A percentile compares a stretch with the other conserved stretches of the same genome.
phyloP scores from a whole-genome alignment of 2,888 invertebrate species.

The Diloba caeruleocephala region DNA sequence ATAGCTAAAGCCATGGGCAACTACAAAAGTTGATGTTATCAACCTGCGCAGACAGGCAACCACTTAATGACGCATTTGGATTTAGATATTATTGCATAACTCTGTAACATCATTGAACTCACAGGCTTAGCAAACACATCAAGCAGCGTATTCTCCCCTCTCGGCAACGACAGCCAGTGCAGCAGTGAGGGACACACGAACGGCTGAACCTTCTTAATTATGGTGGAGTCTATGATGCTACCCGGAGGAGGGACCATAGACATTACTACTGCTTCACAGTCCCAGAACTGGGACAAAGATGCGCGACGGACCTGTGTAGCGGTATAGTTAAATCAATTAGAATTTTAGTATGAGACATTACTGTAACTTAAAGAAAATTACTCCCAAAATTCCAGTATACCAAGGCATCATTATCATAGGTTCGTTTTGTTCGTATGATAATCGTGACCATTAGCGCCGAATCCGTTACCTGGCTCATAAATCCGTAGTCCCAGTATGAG shows the following conservation, averaged over 20 bases:
- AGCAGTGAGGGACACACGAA: constrained; percentile 82
- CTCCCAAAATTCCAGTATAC: too few relatives aligned
- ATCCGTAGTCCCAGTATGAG: constrained; percentile 84
- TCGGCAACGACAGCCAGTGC: constrained; percentile 83
- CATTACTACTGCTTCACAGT: constrained; percentile 77
- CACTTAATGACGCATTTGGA: too few relatives aligned
- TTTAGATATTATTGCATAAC: too few relatives aligned
- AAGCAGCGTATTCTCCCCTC: constrained; percentile 80
- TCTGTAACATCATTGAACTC: constrained; percentile 52
- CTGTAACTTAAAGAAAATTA: too few relatives aligned
- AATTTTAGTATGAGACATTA: too few relatives aligned
- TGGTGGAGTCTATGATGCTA: constrained; percentile 62
- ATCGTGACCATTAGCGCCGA: too few relatives aligned
- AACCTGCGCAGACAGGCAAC: too few relatives aligned
- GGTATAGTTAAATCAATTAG: too few relatives aligned
- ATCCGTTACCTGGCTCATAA: constrained; percentile 81
- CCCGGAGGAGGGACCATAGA: constrained; percentile 72
- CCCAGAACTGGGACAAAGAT: constrained; percentile 78
- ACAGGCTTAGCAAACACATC: constrained; percentile 84
- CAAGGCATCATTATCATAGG: too few relatives aligned
- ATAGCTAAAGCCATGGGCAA: too few relatives aligned
- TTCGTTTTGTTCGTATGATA: too few relatives aligned
- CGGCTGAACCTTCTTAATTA: constrained; percentile 68
- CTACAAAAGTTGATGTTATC: too few relatives aligned
- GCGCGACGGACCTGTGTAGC: constrained; percentile 80